Percentiles rank a stretch among this genome's conserved stretches.
Conservation (phyloP, 92 coral and sea anemone genomes). For the Umimayanthus chanpuru region DNA sequence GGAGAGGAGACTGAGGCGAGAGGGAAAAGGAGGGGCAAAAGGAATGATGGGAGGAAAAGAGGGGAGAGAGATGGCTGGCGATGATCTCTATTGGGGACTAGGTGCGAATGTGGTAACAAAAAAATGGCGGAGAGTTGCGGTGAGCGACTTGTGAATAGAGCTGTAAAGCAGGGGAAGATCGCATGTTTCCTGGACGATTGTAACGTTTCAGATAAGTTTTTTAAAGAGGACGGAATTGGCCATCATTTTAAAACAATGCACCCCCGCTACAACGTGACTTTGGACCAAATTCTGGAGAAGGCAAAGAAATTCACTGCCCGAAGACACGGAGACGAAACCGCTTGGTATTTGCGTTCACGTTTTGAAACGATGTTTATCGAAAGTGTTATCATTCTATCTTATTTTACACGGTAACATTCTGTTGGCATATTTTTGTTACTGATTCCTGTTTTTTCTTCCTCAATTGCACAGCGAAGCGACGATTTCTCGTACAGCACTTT, state of each 20-base stretch:
- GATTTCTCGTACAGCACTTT: neutral
- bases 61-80: neutral
- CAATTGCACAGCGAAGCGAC: neutral
- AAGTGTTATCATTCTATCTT: neutral
- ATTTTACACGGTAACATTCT: neutral
- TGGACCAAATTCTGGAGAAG: neutral
- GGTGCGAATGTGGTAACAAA: neutral
- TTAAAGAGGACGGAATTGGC: slow-evolving; percentile 17
- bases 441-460: neutral
- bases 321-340: neutral
- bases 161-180: neutral
- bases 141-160: neutral
- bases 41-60: neutral
- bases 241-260: neutral
- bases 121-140: neutral
- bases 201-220: neutral
- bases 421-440: neutral
- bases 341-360: neutral
- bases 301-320: neutral
- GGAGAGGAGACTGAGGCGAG: neutral
- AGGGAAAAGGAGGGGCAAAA: neutral
- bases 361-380: neutral
- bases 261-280: neutral
- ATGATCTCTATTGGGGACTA: neutral
- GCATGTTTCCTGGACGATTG: neutral